A percentile compares a stretch with the other conserved stretches of the same genome.
These are phyloP conservation scores for Norana najaformis DNA, from an alignment of 2,888 invertebrate species.

Conservation along the genomic window DNA sequence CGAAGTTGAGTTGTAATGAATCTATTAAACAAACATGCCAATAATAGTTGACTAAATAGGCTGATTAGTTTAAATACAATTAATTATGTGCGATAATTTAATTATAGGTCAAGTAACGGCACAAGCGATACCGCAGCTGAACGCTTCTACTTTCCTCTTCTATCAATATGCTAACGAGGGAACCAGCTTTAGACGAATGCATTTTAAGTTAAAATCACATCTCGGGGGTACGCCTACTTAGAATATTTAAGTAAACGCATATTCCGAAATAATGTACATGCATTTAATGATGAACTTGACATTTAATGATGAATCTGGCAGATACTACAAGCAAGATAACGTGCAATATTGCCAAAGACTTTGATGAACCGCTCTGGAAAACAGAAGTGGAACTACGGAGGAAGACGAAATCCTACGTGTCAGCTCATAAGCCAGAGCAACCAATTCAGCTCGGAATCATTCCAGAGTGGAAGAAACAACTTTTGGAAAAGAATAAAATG, in stretches of 20 bases:
- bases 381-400: background rate
- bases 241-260: too few species aligned
- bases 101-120: background rate
- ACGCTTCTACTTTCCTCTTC: too few species aligned
- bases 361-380: background rate
- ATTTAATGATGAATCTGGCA: too few species aligned
- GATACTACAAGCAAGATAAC: background rate
- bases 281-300: background rate
- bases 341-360: background rate
- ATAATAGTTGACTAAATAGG: too few species aligned
- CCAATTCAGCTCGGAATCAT: background rate
- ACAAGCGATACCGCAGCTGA: background rate
- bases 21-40: too few species aligned
- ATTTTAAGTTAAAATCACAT: too few species aligned
- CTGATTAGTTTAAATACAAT: too few species aligned
- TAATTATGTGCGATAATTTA: too few species aligned
- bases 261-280: background rate
- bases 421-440: background rate
- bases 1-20: too few species aligned
- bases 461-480: slow-evolving; percentile 17
- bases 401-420: background rate
- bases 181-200: too few species aligned
- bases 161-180: too few species aligned
- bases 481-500: background rate
- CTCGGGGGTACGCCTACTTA: too few species aligned